Conservation (phyloP, 1,140 invertebrate genomes). For the Lepidotrigona ventralis region DNA sequence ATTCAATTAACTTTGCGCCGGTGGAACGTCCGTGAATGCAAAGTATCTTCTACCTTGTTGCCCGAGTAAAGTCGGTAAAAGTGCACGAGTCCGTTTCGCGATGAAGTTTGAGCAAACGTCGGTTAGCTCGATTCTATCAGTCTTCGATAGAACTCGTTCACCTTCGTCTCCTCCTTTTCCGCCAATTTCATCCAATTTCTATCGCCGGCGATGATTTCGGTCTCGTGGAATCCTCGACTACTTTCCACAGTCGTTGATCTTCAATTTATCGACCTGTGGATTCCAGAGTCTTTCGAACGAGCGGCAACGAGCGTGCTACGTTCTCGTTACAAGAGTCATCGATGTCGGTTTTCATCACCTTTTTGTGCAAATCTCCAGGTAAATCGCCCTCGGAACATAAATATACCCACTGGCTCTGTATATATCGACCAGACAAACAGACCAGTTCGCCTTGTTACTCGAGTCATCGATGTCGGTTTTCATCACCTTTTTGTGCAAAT, state of each 20-base stretch:
- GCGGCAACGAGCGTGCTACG: neutral
- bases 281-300: neutral
- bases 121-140: neutral
- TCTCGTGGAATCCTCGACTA: too few species aligned
- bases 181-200: neutral
- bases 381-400: neutral
- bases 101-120: neutral
- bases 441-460: neutral
- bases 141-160: neutral
- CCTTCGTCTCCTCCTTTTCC: neutral
- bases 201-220: neutral
- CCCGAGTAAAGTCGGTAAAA: neutral
- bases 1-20: neutral
- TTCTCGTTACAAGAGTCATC: neutral
- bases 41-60: neutral
- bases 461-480: constrained; percentile 7
- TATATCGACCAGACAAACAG: neutral
- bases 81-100: neutral
- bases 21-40: neutral
- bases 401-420: neutral
- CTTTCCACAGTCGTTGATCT: constrained; percentile 15
- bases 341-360: constrained; percentile 3
- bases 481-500: neutral
- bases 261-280: constrained; percentile 15
- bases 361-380: neutral